Percentiles rank a stretch among this genome's conserved stretches.
Evolutionary conservation across 2,888 invertebrate genomes (phyloP).

Genomic region (Xestobium rufovillosum): DNA sequence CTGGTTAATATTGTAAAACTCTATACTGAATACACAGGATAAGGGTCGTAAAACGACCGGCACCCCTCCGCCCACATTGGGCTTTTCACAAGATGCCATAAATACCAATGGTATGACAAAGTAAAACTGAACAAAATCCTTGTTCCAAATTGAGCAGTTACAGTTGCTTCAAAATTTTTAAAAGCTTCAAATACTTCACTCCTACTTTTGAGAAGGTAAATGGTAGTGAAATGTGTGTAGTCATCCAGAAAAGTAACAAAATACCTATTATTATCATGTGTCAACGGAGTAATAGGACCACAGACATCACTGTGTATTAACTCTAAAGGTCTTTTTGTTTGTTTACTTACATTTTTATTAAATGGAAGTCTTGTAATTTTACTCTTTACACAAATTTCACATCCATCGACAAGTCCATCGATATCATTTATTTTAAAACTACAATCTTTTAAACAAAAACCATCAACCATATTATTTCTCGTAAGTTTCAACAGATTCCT

Average conservation of each 20-base stretch:
- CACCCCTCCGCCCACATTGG: too few species aligned
- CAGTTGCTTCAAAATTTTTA: conserved; percentile 6
- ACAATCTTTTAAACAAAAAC: too few species aligned
- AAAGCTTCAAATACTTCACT: conserved; percentile 10
- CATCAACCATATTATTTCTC: neutral
- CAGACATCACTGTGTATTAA: conserved; percentile 31
- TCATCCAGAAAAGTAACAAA: conserved; percentile 32
- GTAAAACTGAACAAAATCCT: conserved; percentile 5
- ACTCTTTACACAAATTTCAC: conserved; percentile 5
- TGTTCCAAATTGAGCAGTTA: conserved; percentile 4
- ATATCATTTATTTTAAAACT: too few species aligned
- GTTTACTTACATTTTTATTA: conserved; percentile 22
- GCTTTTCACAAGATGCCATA: too few species aligned
- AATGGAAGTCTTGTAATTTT: conserved; percentile 7
- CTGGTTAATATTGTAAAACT: too few species aligned
- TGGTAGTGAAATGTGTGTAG: conserved; percentile 11
- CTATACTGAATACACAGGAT: too few species aligned
- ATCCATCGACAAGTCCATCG: neutral
- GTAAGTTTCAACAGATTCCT: neutral
- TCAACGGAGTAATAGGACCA: conserved; percentile 30
- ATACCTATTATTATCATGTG: conserved; percentile 30
- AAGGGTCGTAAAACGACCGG: too few species aligned
- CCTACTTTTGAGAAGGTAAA: conserved; percentile 10
- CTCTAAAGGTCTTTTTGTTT: conserved; percentile 30
- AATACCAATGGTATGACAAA: too few species aligned